Evolutionary conservation across 2,797 vertebrate genomes (phyloP).

Genomic region (Ara ararauna): DNA sequence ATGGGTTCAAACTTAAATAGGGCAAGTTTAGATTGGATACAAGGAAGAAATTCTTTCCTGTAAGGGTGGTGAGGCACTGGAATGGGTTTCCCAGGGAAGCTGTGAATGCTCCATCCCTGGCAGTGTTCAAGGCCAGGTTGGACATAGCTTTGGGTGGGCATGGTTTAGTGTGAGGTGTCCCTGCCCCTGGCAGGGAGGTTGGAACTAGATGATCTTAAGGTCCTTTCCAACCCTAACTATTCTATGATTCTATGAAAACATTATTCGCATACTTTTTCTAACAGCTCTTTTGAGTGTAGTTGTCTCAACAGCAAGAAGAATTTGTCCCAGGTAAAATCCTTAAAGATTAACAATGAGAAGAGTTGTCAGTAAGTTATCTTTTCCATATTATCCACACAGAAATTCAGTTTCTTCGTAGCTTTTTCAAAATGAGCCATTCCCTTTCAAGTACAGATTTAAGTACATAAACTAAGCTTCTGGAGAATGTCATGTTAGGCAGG

Average conservation of each 20-base stretch:
- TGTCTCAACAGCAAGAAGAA: not conserved
- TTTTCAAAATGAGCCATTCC: not conserved
- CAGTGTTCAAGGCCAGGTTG: too few species aligned
- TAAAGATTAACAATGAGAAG: not conserved
- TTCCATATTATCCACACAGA: not conserved
- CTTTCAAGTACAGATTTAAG: not conserved
- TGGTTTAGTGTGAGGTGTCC: too few species aligned
- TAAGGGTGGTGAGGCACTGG: too few species aligned
- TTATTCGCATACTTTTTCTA: not conserved
- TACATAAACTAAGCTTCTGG: not conserved
- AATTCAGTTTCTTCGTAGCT: not conserved
- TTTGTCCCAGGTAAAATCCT: not conserved
- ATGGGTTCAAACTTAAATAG: too few species aligned
- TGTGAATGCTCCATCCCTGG: too few species aligned
- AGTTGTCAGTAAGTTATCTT: not conserved
- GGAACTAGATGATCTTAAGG: too few species aligned
- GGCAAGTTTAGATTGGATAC: too few species aligned
- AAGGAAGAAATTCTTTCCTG: too few species aligned
- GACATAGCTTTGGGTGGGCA: too few species aligned
- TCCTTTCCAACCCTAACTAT: too few species aligned
- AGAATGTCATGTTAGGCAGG: not conserved
- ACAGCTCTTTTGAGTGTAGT: not conserved
- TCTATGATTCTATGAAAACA: not conserved
- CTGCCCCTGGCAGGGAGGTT: too few species aligned
- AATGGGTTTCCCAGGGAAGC: too few species aligned